Percentiles rank a stretch among this genome's conserved stretches.
Conservation (phyloP, 2,797 vertebrate species). For the Potorous gilbertii region DNA sequence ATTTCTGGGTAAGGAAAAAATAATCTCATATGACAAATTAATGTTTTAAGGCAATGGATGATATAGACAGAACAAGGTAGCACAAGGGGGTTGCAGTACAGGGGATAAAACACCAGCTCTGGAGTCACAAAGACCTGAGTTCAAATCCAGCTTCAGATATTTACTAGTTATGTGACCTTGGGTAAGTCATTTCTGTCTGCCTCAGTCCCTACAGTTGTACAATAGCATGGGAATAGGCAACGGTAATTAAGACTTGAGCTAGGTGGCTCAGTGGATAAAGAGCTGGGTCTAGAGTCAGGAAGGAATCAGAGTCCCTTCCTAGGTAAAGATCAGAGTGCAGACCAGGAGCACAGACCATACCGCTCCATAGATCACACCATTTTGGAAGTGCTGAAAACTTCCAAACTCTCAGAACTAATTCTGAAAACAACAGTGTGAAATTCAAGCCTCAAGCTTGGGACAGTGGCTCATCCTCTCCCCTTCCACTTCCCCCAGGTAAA, state of each 20-base stretch:
- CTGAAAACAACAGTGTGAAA: not conserved
- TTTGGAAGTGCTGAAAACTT: not conserved
- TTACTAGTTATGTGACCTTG: not conserved
- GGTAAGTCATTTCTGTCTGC: not conserved
- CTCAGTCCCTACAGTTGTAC: not conserved
- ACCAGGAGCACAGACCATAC: not conserved
- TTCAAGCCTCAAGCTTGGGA: not conserved
- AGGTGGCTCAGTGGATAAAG: not conserved
- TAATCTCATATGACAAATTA: not conserved
- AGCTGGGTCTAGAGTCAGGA: not conserved
- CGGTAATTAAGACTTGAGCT: not conserved
- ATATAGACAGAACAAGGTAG: not conserved
- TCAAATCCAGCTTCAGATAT: not conserved
- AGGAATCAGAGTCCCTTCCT: not conserved
- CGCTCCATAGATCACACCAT: not conserved
- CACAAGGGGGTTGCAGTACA: not conserved
- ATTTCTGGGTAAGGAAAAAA: conserved; percentile 52
- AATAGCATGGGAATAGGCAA: not conserved
- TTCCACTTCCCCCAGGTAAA: not conserved
- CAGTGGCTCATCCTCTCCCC: not conserved
- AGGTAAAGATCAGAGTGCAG: not conserved
- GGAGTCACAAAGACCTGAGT: not conserved
- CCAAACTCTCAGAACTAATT: not conserved
- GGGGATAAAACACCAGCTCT: not conserved
- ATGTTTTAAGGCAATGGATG: not conserved